These are phyloP conservation scores for Bolinopsis microptera DNA, from an alignment of 37 sponge, comb jelly and placozoan genomes.

Conservation along the genomic window DNA sequence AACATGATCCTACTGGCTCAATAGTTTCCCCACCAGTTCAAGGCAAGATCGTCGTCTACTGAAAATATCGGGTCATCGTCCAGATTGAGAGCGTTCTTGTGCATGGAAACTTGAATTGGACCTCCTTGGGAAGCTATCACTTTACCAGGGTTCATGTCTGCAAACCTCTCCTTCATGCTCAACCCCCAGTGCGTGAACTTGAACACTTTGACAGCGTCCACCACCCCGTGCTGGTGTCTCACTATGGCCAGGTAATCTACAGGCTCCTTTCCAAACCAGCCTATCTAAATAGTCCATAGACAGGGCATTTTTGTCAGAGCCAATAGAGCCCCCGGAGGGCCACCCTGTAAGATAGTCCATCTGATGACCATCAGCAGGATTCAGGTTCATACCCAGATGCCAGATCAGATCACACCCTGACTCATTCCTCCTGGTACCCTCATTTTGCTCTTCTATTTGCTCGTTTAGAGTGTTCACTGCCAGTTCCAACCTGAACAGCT, in stretches of 20 bases:
- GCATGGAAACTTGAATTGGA: not conserved
- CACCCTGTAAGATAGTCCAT: not conserved
- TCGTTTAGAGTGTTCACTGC: not conserved
- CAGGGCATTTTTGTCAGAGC: not conserved
- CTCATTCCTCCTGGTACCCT: not conserved
- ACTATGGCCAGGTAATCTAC: not conserved
- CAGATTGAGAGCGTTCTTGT: not conserved
- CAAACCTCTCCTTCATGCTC: not conserved
- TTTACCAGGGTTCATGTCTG: constrained; percentile 3
- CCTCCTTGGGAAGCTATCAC: not conserved
- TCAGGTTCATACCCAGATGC: constrained; percentile 29
- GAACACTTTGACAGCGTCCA: constrained; percentile 25
- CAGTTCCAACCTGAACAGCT: not conserved
- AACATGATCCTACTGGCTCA: not conserved
- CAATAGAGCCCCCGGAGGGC: not conserved
- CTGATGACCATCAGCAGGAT: constrained; percentile 4
- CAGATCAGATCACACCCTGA: not conserved
- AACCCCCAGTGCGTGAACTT: not conserved
- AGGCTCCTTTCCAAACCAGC: not conserved
- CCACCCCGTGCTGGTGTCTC: constrained; percentile 36
- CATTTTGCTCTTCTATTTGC: not conserved
- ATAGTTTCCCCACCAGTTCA: constrained; percentile 9
- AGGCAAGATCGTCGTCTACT: not conserved
- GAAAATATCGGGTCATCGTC: not conserved
- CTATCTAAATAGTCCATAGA: not conserved